phyloP scores from a whole-genome alignment of 1,140 invertebrate genomes.

The Carcinoscorpius rotundicauda region DNA sequence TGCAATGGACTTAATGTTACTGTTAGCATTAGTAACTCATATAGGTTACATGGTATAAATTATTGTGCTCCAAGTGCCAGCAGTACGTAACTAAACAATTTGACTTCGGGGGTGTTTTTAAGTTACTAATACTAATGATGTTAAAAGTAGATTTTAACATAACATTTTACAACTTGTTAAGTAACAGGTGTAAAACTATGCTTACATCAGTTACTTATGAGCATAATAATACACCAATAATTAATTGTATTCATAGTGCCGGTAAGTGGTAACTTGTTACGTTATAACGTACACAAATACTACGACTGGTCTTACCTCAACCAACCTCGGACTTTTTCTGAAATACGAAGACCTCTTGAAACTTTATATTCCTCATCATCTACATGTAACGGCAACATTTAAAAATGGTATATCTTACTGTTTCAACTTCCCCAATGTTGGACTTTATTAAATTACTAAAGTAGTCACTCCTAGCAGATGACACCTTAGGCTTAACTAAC shows the following conservation, averaged over 20 bases:
- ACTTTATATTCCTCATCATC: constrained; percentile 32
- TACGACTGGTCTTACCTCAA: constrained; percentile 29
- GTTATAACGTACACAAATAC: not conserved
- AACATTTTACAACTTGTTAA: constrained; percentile 5
- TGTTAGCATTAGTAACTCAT: too few species aligned
- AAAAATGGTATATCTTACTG: not conserved
- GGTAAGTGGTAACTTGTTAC: not conserved
- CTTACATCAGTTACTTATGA: not conserved
- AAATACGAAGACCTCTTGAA: constrained; percentile 28
- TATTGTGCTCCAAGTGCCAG: too few species aligned
- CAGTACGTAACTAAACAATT: too few species aligned
- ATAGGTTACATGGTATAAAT: too few species aligned
- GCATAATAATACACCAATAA: not conserved
- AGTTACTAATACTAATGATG: too few species aligned
- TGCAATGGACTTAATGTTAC: too few species aligned
- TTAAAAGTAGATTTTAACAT: not conserved
- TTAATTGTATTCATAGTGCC: not conserved
- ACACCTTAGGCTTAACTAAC: too few species aligned
- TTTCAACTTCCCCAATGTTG: too few species aligned
- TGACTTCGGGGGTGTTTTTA: too few species aligned
- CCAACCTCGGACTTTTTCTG: constrained; percentile 35
- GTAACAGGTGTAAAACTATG: not conserved
- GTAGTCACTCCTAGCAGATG: too few species aligned
- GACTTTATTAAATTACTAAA: too few species aligned
- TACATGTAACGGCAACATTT: constrained; percentile 36